Conservation (phyloP, 2,888 invertebrate species). For the Kryphioiulus occultus region DNA sequence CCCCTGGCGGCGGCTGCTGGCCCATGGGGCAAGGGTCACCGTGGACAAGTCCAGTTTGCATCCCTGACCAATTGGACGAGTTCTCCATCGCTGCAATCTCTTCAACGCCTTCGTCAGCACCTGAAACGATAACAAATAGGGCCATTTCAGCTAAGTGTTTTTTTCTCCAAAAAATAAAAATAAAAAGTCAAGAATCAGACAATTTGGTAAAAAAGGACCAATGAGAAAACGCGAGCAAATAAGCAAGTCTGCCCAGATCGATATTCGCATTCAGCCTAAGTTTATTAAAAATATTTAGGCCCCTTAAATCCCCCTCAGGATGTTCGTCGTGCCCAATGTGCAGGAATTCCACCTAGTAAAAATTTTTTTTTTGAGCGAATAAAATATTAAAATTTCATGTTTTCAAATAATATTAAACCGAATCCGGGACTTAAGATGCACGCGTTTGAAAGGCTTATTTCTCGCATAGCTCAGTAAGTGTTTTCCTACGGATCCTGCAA, state of each 20-base stretch:
- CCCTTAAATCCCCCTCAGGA: not conserved
- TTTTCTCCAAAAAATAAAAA: not conserved
- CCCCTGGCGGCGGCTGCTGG: not conserved
- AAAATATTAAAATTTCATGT: not conserved
- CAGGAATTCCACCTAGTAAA: not conserved
- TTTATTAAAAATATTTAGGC: not conserved
- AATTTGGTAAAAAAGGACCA: not conserved
- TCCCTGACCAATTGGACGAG: constrained; percentile 49
- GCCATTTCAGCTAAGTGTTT: not conserved
- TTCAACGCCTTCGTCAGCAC: constrained; percentile 28
- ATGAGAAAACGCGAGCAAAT: not conserved
- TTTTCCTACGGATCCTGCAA: not conserved
- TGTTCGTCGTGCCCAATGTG: not conserved
- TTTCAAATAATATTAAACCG: not conserved
- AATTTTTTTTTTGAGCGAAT: not conserved
- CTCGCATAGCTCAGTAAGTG: not conserved
- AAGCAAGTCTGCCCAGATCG: not conserved
- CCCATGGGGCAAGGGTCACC: not conserved
- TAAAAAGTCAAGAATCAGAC: not conserved
- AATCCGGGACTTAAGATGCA: not conserved
- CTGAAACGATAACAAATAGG: not conserved
- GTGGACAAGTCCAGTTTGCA: constrained; percentile 44
- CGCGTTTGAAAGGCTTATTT: not conserved
- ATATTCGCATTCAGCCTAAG: not conserved
- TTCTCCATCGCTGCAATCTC: constrained; percentile 46